A percentile compares a stretch with the other conserved stretches of the same genome.
Conservation (phyloP, 2,888 invertebrate genomes). For the Tinea pellionella region DNA sequence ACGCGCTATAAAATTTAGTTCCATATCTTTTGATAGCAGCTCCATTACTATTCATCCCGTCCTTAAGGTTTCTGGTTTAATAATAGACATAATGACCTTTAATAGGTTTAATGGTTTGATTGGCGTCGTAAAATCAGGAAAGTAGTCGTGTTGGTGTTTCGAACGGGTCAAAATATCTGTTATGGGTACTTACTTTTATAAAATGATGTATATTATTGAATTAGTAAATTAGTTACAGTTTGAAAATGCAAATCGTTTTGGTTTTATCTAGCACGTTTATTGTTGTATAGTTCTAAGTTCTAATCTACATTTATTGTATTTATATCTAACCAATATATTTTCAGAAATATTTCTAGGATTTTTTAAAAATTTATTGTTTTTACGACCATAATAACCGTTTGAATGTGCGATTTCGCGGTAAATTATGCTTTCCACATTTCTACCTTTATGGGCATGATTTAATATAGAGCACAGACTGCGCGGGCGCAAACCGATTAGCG, state of each 20-base stretch:
- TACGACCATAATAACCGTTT: not conserved
- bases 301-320: too few relatives aligned
- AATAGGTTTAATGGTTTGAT: slow-evolving; percentile 52
- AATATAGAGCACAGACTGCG: not conserved
- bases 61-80: slow-evolving; percentile 29
- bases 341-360: too few relatives aligned
- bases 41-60: slow-evolving; percentile 35
- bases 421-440: slow-evolving; percentile 11
- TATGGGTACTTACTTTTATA: not conserved
- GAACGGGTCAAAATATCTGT: slow-evolving; percentile 2
- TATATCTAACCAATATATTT: too few relatives aligned
- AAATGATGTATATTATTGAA: slow-evolving; percentile 33
- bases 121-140: slow-evolving; percentile 46
- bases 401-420: slow-evolving; percentile 25
- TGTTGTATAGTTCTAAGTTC: too few relatives aligned
- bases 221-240: slow-evolving; percentile 21
- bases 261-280: not conserved
- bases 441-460: slow-evolving; percentile 10
- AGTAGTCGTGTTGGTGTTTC: slow-evolving; percentile 18
- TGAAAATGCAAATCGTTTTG: too few relatives aligned
- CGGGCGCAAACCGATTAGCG: slow-evolving; percentile 20
- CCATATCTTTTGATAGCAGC: not conserved
- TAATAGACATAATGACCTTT: slow-evolving; percentile 45
- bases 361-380: not conserved
- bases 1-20: not conserved